Percentiles rank a stretch among this genome's conserved stretches.
These are phyloP conservation scores for Enteromius paludinosus DNA, from an alignment of 2,797 vertebrate genomes.

Conservation along the genomic window DNA sequence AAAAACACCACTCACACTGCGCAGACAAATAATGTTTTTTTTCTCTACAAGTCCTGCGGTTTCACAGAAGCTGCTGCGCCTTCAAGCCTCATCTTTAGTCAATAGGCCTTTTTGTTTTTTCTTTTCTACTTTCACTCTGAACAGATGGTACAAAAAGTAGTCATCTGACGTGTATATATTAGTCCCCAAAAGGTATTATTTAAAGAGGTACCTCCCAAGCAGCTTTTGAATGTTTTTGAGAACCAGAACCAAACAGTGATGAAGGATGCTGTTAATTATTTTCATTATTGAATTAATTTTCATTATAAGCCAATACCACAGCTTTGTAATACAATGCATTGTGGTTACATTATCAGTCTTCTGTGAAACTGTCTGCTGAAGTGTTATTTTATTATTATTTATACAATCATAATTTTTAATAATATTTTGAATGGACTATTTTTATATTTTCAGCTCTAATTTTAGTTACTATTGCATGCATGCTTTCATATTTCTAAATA, in stretches of 20 bases:
- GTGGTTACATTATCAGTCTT: not conserved
- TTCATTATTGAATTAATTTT: not conserved
- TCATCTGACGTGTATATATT: not conserved
- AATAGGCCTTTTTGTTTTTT: constrained; percentile 38
- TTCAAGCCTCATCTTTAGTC: constrained; percentile 32
- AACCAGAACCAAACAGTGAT: not conserved
- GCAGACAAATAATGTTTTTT: constrained; percentile 33
- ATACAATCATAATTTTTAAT: not conserved
- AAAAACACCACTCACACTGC: constrained; percentile 52
- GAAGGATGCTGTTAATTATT: not conserved
- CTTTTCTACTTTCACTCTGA: constrained; percentile 22
- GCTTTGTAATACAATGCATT: constrained; percentile 9
- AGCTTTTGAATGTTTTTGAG: not conserved
- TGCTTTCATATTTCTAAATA: not conserved
- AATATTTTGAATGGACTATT: not conserved
- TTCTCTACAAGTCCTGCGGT: constrained; percentile 36
- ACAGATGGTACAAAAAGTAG: constrained; percentile 3
- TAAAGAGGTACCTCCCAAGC: not conserved
- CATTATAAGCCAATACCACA: constrained; percentile 5
- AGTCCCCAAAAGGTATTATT: not conserved
- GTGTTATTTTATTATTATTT: constrained; percentile 13
- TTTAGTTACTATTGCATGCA: not conserved
- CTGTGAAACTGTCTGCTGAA: not conserved
- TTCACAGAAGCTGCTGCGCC: constrained; percentile 28
- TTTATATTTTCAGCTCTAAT: not conserved